phyloP scores from a whole-genome alignment of 1,140 invertebrate species.

The Calycopis cecrops region DNA sequence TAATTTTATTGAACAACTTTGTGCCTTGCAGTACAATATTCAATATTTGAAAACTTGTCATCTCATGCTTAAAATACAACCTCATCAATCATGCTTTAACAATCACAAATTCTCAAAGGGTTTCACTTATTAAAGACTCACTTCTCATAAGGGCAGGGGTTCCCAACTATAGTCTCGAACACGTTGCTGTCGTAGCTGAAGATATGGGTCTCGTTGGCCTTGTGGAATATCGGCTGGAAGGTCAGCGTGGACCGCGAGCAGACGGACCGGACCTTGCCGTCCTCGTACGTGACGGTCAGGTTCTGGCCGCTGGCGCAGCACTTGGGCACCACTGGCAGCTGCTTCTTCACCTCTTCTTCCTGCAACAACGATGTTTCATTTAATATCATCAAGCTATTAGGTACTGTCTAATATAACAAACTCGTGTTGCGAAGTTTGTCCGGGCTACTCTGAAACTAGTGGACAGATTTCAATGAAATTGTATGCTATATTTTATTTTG shows the following conservation, averaged over 20 bases:
- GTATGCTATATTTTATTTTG: too few relatives aligned
- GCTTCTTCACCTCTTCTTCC: conserved; percentile 61
- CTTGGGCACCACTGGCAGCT: conserved; percentile 63
- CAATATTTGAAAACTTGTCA: too few relatives aligned
- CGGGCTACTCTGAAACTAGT: too few relatives aligned
- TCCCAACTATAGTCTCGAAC: conserved; percentile 75
- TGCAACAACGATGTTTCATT: conserved; percentile 35
- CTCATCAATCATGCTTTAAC: too few relatives aligned
- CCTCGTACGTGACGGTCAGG: conserved; percentile 42
- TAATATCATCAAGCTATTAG: not conserved
- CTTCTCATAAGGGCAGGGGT: conserved; percentile 75
- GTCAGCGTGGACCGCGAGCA: conserved; percentile 58
- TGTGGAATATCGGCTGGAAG: conserved; percentile 72
- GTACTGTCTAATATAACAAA: too few relatives aligned
- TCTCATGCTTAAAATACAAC: too few relatives aligned
- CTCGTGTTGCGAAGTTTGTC: too few relatives aligned
- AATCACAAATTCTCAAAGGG: conserved; percentile 7
- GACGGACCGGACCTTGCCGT: conserved; percentile 65
- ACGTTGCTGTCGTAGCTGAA: conserved; percentile 64
- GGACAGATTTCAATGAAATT: too few relatives aligned
- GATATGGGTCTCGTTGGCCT: conserved; percentile 72
- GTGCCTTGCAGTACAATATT: too few relatives aligned
- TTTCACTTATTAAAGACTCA: conserved; percentile 36
- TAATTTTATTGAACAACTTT: too few relatives aligned
- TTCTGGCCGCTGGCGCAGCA: conserved; percentile 70